phyloP scores from a whole-genome alignment of 2,113 vertebrate species.

The Psophia crepitans region DNA sequence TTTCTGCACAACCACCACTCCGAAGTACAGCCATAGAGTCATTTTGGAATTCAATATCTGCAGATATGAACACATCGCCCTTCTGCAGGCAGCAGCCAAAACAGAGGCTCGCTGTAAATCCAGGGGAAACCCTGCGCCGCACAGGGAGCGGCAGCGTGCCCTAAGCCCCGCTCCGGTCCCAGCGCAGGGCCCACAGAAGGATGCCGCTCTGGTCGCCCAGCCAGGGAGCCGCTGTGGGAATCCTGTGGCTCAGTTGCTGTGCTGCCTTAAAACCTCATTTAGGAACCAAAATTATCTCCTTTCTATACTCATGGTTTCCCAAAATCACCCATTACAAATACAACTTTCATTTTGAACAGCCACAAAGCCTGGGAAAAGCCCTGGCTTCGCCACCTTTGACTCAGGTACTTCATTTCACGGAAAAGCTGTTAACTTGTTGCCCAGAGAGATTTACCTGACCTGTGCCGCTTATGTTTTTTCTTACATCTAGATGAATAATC shows the following conservation, averaged over 20 bases:
- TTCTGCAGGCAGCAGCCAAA: neutral
- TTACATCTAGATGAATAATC: neutral
- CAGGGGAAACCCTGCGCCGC: neutral
- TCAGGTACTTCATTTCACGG: neutral
- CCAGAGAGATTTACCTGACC: neutral
- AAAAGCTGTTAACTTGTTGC: neutral
- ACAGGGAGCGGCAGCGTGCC: neutral
- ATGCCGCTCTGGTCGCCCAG: neutral
- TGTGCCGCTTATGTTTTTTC: neutral
- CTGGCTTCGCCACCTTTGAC: constrained; percentile 3
- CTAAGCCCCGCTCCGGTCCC: neutral
- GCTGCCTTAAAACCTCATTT: constrained; percentile 55
- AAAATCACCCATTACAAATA: constrained; percentile 17
- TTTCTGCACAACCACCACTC: neutral
- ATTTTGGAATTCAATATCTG: neutral
- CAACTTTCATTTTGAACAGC: neutral
- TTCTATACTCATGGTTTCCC: constrained; percentile 62
- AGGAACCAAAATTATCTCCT: constrained; percentile 68
- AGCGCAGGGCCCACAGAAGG: neutral
- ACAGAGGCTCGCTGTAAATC: neutral
- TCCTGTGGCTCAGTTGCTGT: constrained; percentile 6
- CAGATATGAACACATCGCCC: neutral
- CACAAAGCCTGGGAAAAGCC: constrained; percentile 6
- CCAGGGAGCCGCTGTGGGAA: neutral
- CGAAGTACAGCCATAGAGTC: neutral